Evolutionary conservation across 37 sponge, comb jelly and placozoan genomes (phyloP).

Genomic region (Chondrosia reniformis): DNA sequence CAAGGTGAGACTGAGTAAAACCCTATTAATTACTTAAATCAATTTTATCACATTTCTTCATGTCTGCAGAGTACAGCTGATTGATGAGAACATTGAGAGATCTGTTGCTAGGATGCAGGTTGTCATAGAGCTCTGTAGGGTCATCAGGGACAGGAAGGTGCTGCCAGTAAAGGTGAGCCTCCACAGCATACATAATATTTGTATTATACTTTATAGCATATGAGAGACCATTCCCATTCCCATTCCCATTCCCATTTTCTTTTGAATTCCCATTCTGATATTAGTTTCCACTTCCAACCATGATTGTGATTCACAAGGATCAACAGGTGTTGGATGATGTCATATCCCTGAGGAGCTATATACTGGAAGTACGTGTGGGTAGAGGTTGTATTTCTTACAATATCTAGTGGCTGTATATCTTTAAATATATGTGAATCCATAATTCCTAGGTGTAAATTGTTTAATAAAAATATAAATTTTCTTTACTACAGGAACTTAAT

Average conservation of each 20-base stretch:
- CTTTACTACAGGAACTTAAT: constrained; percentile 71
- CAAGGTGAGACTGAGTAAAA: constrained; percentile 56
- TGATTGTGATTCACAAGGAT: constrained; percentile 86
- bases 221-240: background rate
- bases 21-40: too few species aligned
- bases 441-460: background rate
- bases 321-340: constrained; percentile 51
- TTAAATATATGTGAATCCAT: too few species aligned
- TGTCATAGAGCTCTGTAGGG: constrained; percentile 89
- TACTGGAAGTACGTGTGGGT: constrained; percentile 59
- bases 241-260: background rate
- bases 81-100: constrained; percentile 73
- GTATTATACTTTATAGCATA: background rate
- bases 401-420: too few species aligned
- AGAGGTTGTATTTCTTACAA: too few species aligned
- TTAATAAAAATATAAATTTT: too few species aligned
- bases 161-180: constrained; percentile 80
- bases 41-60: background rate
- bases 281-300: constrained; percentile 87
- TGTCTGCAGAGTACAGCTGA: constrained; percentile 60
- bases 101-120: constrained; percentile 84
- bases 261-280: too few species aligned
- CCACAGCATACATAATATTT: background rate
- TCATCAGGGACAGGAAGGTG: constrained; percentile 83
- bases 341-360: constrained; percentile 63